Conservation (phyloP, 1,140 invertebrate species). For the Chionoecetes opilio region DNA sequence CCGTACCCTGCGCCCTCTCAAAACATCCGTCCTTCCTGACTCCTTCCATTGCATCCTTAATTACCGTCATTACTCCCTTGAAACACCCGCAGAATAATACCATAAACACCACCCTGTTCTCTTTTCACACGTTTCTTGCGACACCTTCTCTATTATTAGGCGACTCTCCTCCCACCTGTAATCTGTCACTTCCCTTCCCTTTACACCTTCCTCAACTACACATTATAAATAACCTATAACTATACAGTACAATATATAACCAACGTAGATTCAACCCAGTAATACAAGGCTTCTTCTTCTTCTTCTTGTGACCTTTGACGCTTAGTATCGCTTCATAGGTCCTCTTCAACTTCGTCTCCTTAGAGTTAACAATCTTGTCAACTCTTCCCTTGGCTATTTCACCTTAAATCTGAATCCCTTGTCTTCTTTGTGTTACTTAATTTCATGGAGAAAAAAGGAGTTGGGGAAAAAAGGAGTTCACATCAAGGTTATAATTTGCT, state of each 20-base stretch:
- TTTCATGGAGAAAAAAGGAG: no score
- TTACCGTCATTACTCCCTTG: neutral
- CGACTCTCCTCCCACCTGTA: neutral
- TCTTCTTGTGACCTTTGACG: neutral
- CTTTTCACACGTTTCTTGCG: conserved; percentile 7
- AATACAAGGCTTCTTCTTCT: no score
- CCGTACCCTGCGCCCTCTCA: neutral
- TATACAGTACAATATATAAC: neutral
- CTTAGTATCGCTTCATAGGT: no score
- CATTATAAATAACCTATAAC: neutral
- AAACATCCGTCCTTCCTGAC: conserved; percentile 10
- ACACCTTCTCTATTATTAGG: neutral
- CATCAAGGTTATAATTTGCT: neutral
- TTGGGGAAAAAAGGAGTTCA: neutral
- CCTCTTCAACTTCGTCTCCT: no score
- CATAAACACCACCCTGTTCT: neutral
- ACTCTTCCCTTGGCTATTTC: no score
- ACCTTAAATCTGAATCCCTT: neutral
- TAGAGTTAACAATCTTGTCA: no score
- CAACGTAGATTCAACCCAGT: neutral
- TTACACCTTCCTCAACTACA: neutral
- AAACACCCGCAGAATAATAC: neutral
- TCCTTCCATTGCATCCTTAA: neutral
- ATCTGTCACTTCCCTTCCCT: neutral
- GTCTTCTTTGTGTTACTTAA: no score